Conservation (phyloP, 2,797 vertebrate species). For the Neosilurus hyrtlii region DNA sequence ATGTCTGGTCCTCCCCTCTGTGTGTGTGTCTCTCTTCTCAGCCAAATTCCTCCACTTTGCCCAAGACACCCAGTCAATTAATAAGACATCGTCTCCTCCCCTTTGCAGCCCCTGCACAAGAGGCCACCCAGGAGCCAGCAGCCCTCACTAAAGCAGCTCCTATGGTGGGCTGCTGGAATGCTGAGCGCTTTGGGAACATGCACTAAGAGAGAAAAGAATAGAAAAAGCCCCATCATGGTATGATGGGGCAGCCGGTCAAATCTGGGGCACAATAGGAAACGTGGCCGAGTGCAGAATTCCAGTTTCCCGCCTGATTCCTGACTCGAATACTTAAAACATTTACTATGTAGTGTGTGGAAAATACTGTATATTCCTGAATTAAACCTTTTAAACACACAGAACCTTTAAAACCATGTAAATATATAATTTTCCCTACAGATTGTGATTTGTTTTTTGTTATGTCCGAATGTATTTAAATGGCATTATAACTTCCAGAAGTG, state of each 20-base stretch:
- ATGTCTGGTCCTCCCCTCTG: constrained; percentile 24
- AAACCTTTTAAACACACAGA: neutral
- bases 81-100: constrained; percentile 84
- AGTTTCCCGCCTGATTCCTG: constrained; percentile 52
- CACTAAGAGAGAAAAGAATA: constrained; percentile 65
- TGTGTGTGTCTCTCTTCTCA: constrained; percentile 49
- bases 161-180: constrained; percentile 96
- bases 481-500: neutral
- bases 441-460: neutral
- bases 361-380: neutral
- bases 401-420: neutral
- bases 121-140: constrained; percentile 91
- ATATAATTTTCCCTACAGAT: neutral
- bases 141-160: constrained; percentile 88
- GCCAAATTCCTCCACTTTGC: constrained; percentile 73
- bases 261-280: constrained; percentile 69
- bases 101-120: constrained; percentile 67
- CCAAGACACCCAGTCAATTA: constrained; percentile 83
- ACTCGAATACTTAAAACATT: neutral
- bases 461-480: neutral
- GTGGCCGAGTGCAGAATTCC: constrained; percentile 62
- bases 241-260: constrained; percentile 68
- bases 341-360: neutral
- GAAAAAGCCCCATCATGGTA: constrained; percentile 71
- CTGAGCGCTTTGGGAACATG: constrained; percentile 67